A percentile compares a stretch with the other conserved stretches of the same genome.
Conservation (phyloP, 2,888 invertebrate species). For the Ophioninae sp. region DNA sequence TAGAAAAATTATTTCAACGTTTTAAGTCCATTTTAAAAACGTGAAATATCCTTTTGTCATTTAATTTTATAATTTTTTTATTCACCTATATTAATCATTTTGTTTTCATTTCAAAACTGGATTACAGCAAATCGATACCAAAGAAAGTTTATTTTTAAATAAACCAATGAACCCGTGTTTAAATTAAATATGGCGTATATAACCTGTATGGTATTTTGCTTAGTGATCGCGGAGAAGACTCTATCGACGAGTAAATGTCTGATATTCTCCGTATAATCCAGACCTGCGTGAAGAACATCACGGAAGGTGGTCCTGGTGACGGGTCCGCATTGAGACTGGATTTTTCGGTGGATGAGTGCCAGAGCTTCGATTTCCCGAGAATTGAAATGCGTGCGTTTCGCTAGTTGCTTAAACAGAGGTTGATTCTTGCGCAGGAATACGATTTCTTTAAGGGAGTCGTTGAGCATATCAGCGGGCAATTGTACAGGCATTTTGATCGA, state of each 20-base stretch:
- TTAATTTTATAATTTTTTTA: no score
- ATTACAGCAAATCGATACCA: no score
- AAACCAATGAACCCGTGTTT: no score
- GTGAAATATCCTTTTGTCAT: no score
- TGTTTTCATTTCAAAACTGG: no score
- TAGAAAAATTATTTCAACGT: no score
- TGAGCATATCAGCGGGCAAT: slow-evolving; percentile 71
- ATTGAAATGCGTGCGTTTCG: slow-evolving; percentile 71
- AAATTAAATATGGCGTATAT: no score
- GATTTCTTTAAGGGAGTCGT: slow-evolving; percentile 70
- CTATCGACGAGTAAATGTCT: slow-evolving; percentile 76
- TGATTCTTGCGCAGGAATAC: slow-evolving; percentile 73
- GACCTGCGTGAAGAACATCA: slow-evolving; percentile 74
- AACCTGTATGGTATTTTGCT: slow-evolving; percentile 67
- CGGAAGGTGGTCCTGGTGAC: slow-evolving; percentile 71
- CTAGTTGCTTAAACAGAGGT: slow-evolving; percentile 69
- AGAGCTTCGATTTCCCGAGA: slow-evolving; percentile 75
- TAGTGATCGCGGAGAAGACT: slow-evolving; percentile 73
- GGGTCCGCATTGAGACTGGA: slow-evolving; percentile 70
- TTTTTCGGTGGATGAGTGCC: slow-evolving; percentile 74
- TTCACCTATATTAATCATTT: no score
- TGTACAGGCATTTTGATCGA: slow-evolving; percentile 73
- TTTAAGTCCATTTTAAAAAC: no score
- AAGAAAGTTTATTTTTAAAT: no score
- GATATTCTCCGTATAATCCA: slow-evolving; percentile 78